Evolutionary conservation across 2,888 invertebrate species (phyloP).

Genomic region (Therioaphis trifolii): DNA sequence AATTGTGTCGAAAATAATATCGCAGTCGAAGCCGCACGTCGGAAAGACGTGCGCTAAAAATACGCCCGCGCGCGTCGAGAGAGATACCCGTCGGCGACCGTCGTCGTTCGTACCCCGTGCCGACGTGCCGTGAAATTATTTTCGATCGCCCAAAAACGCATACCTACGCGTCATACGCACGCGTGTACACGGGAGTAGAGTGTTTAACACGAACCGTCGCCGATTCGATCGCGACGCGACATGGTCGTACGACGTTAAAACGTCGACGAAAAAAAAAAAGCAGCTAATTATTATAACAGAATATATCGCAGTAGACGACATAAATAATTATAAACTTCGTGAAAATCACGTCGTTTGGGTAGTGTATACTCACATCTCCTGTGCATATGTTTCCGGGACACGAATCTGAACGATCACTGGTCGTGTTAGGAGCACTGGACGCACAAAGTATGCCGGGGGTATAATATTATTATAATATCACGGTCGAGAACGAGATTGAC

Average conservation of each 20-base stretch:
- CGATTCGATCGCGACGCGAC: no score
- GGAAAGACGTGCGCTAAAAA: neutral
- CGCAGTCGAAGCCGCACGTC: no score
- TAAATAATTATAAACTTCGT: neutral
- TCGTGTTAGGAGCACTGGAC: neutral
- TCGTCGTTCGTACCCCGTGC: neutral
- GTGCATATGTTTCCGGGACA: conserved; percentile 54
- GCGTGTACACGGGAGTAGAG: no score
- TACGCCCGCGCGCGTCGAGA: neutral
- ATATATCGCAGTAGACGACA: neutral
- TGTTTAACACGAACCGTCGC: no score
- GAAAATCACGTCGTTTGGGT: no score
- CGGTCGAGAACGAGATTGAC: no score
- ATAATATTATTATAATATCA: no score
- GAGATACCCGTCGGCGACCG: neutral
- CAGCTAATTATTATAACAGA: neutral
- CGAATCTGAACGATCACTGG: conserved; percentile 10
- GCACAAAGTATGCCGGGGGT: no score
- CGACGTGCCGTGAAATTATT: neutral
- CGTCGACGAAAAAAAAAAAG: neutral
- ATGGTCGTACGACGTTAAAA: neutral
- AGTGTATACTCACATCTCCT: conserved; percentile 61
- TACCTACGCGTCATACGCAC: no score
- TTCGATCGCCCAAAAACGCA: neutral
- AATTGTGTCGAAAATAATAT: neutral